Evolutionary conservation across 1,140 invertebrate species (phyloP).

Genomic region (Cardiocondyla obscurior): DNA sequence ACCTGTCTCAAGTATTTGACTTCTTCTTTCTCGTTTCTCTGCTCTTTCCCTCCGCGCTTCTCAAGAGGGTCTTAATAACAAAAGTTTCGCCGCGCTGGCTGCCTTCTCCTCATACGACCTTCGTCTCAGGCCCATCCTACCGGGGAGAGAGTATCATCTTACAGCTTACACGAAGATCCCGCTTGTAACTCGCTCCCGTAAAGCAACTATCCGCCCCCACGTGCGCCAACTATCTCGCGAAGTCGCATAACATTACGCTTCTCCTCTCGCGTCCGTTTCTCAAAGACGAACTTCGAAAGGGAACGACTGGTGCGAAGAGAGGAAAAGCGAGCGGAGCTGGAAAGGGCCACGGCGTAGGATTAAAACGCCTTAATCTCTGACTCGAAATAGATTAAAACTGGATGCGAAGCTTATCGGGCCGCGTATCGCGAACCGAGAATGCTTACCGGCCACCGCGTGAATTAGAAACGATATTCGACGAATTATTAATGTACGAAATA

Average conservation of each 20-base stretch:
- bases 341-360: not conserved
- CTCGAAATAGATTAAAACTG: slow-evolving; percentile 6
- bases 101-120: slow-evolving; percentile 46
- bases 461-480: not conserved
- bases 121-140: slow-evolving; percentile 62
- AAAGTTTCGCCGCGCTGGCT: slow-evolving; percentile 65
- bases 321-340: slow-evolving; percentile 19
- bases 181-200: slow-evolving; percentile 70
- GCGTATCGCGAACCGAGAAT: not conserved
- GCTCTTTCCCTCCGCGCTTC: not conserved
- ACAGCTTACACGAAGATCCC: slow-evolving; percentile 72
- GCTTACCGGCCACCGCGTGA: not conserved
- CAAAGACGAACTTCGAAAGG: slow-evolving; percentile 43
- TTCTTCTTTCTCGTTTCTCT: not conserved
- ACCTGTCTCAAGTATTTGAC: slow-evolving; percentile 49
- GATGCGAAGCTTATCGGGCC: not conserved
- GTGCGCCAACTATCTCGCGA: slow-evolving; percentile 15
- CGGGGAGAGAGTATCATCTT: slow-evolving; percentile 71
- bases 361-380: slow-evolving; percentile 12
- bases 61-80: slow-evolving; percentile 68
- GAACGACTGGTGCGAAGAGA: slow-evolving; percentile 11
- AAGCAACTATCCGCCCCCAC: slow-evolving; percentile 61
- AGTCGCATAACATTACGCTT: slow-evolving; percentile 22
- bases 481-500: not conserved
- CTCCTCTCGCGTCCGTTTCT: slow-evolving; percentile 53